Evolutionary conservation across 2,888 invertebrate species (phyloP).

Genomic region (Hofmannophila pseudospretella): DNA sequence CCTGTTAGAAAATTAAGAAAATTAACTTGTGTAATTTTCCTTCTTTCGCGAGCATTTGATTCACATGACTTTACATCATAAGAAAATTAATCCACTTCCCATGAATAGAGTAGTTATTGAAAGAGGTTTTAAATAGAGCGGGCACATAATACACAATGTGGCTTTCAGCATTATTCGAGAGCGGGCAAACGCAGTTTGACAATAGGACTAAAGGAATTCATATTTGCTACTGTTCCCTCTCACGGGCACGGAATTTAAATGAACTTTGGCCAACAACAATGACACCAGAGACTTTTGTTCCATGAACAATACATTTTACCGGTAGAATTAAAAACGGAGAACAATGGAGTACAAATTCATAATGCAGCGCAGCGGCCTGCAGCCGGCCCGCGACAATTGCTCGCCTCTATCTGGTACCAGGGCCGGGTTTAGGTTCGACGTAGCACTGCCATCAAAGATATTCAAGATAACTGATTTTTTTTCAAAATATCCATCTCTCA

Average conservation of each 20-base stretch:
- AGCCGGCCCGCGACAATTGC: constrained; percentile 44
- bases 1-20: too few relatives aligned
- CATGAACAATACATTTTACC: constrained; percentile 73
- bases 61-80: background rate
- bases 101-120: constrained; percentile 7
- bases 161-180: constrained; percentile 59
- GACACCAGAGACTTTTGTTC: constrained; percentile 73
- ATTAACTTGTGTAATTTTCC: too few relatives aligned
- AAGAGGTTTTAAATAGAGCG: constrained; percentile 11
- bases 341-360: constrained; percentile 75
- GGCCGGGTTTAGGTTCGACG: background rate
- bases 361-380: constrained; percentile 57
- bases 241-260: constrained; percentile 73
- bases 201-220: constrained; percentile 73
- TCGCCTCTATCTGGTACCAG: constrained; percentile 10
- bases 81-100: constrained; percentile 6
- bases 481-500: too few relatives aligned
- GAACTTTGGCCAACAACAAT: constrained; percentile 76
- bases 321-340: constrained; percentile 74
- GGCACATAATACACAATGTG: constrained; percentile 45
- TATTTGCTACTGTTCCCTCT: constrained; percentile 74
- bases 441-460: too few relatives aligned
- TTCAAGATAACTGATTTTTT: too few relatives aligned
- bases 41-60: background rate
- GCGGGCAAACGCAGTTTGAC: constrained; percentile 64